Evolutionary conservation across 1,140 invertebrate species (phyloP), one percentile per base, ranked within the genome.

Genomic region (Listronotus oregonensis): DNA sequence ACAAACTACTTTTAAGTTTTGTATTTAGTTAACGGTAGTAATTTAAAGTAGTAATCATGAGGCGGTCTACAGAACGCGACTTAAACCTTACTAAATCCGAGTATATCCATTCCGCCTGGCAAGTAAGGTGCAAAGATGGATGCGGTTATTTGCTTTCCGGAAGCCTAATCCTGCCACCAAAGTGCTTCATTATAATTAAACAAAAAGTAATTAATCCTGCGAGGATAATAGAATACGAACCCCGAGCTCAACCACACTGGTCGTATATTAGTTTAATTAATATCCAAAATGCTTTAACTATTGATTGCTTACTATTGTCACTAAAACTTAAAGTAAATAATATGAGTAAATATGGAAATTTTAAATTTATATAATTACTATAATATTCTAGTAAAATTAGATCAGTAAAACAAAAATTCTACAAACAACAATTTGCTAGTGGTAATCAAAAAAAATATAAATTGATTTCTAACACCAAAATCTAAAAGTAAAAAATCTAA

Each of bases 171-270:
- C 55, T 6, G 21, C 52, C 52, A 40, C 52, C 17, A 34, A 59
- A 47, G 14, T 34, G n/a, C 43, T 59, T 59, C 56, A 59, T 49
- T 46, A 59, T 59, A 59, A 59, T 59, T 59, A 59, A 59, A 59
- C 56, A 59, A 59, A 57, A 59, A 59, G 56, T 59, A 59, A 59
- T 59, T 59, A 59, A 59, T 59, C 18, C 32, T 5, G n/a, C 21
- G 8, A n/a, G 47, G 39, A 37, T 18, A 27, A 59, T 59, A 59
- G 56, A 59, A 59, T 10, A 42, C 12, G 56, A 49, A 59, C 31
- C 44, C 11, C 9, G 6, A n/a, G 18, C 21, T 21, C 21, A 31
- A 18, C 27, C 56, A 31, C 43, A 44, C 27, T 34, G 44, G 56
- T 43, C 21, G 43, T 59, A 49, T 59, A 47, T 59, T 59, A 59